Base-by-base conservation (phyloP, 2,797 vertebrate species). In the Crossoptilon crossoptilon region DNA sequence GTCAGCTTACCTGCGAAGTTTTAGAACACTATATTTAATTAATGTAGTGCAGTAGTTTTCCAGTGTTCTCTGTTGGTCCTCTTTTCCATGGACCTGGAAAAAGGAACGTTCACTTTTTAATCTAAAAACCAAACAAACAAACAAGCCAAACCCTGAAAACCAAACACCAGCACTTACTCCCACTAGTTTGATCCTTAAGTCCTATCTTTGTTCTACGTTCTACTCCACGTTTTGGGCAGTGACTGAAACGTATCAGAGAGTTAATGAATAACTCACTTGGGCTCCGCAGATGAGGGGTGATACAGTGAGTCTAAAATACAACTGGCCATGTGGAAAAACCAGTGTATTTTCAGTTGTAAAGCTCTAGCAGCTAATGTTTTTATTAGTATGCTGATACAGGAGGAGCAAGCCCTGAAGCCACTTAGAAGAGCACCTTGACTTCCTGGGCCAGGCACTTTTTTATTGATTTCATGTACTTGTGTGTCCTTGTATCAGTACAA, bases 241-340 rank as follows among this genome's bases (percentile, higher is more conserved):
- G 88, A 95, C 75, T 93, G 80, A 95, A 76, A 60, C 81, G 44
- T 64, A 80, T 62, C 78, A 16, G 53, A 16, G 55, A 90, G 94
- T 94, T 97, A 97, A 97, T 97, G n/a, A 97, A 70, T 96, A 95
- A 96, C 91, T 94, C 81, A 53, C 53, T 94, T 90, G 59, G 62
- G 78, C 62, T 95, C 64, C 73, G 46, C 35, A 59, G 79, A 58
- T 67, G 66, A 75, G 60, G 51, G 51, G 79, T 74, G 64, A 72
- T 84, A 24, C 79, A 91, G 59, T 84, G 43, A 86, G 26, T 35
- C 22, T 88, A 86, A 95, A 91, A 49, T 7, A 5, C 1, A 18
- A 39, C 48, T 90, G 71, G 23, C 37, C 11, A 18, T 73, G 23
- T 82, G 46, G 77, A 87, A 82, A 85, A 90, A 66, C 60, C 58